Evolutionary conservation across 2,113 vertebrate genomes (phyloP), one percentile per base, ranked within the genome.

Genomic region (Lates calcarifer): DNA sequence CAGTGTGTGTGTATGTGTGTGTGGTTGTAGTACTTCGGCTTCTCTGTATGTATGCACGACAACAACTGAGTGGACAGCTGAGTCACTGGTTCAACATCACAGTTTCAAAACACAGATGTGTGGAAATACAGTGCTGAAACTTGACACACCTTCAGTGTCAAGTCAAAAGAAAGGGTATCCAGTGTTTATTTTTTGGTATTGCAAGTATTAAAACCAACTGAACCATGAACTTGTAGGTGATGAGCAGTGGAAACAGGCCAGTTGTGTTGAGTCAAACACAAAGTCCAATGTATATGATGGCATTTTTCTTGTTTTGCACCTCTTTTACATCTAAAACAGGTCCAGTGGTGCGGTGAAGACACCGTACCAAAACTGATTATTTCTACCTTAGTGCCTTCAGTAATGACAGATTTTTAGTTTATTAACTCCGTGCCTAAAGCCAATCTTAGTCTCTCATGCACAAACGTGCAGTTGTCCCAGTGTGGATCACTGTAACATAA

Each of bases 11-110:
- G 67, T 45, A 3, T 53, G 64, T 57, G 20, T 85, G 82, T 87
- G 85, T 88, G 83, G 75, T 77, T 89, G 73, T 84, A 83, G 83
- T 86, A 89, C 84, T 83, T 82, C 43, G 72, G 63, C 77, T 72
- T 72, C 13, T 68, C 39, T 68, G 62, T 88, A 35, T 77, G 90
- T 77, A 61, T 80, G 85, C 41, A 70, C 69, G 51, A 73, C 43
- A 72, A 22, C 45, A 33, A 62, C 60, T 15, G 55, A 79, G n/a
- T 64, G 70, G 81, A 84, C 56, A 3, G 86, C 83, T 85, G 77
- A 63, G 84, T 89, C 81, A 88, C 72, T 90, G 85, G 80, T 72
- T 83, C 49, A 70, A 66, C 41, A 28, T 61, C 55, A 20, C 47
- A 24, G 51, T 33, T 39, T 56, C n/a, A 28, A 35, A 77, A 13